Conservation (phyloP, 2,113 vertebrate genomes). For the Ibidorhyncha struthersii region DNA sequence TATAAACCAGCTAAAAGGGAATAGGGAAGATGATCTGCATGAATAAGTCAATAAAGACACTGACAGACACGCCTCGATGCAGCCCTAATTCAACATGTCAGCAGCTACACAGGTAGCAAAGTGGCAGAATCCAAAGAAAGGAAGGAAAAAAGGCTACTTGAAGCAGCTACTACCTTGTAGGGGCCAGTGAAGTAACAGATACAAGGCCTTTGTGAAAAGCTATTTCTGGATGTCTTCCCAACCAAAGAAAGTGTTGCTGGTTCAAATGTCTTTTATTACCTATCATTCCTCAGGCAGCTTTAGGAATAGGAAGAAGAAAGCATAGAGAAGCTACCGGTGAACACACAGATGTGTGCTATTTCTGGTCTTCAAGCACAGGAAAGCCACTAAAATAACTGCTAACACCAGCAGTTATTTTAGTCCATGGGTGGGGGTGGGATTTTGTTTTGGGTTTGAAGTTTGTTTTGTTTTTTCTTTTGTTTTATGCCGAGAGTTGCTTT, state of each 20-base stretch:
- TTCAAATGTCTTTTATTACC: background rate
- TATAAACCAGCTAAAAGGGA: background rate
- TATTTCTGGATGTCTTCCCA: background rate
- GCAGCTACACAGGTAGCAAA: background rate
- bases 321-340: background rate
- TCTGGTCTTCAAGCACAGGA: background rate
- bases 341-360: background rate
- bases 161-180: background rate
- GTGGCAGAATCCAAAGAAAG: background rate
- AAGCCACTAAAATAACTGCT: background rate
- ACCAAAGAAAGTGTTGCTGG: background rate
- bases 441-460: background rate
- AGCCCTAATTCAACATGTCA: background rate
- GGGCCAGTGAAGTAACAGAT: background rate
- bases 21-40: background rate
- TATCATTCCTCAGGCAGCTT: background rate
- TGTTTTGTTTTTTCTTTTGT: background rate
- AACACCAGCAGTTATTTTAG: background rate
- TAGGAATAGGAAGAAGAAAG: background rate
- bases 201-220: background rate
- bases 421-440: background rate
- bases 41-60: background rate
- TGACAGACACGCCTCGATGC: accelerated
- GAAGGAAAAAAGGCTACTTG: background rate
- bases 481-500: background rate